phyloP scores from a whole-genome alignment of 2,888 invertebrate species.

The Lapara coniferarum region DNA sequence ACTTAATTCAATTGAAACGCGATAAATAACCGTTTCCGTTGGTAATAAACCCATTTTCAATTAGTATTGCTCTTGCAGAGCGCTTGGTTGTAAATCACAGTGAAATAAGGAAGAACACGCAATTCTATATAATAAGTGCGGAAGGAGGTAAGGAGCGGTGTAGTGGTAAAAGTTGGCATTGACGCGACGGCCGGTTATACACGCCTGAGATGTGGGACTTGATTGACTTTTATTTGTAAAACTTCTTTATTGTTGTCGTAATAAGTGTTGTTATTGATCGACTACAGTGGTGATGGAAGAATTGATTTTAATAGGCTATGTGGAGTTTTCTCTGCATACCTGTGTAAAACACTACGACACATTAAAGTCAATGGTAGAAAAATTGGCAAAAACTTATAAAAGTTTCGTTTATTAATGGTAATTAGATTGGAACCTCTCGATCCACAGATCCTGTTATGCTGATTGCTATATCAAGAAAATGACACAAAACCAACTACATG shows the following conservation, averaged over 20 bases:
- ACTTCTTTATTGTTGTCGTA: background rate
- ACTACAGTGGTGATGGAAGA: background rate
- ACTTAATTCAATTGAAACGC: background rate
- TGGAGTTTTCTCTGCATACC: no score
- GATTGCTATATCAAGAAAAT: no score
- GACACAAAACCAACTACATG: no score
- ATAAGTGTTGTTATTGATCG: background rate
- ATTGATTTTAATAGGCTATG: no score
- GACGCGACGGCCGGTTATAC: background rate
- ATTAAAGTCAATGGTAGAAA: no score
- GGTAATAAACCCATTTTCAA: constrained; percentile 2
- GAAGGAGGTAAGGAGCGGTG: constrained; percentile 26
- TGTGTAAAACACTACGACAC: no score
- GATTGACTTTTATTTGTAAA: background rate
- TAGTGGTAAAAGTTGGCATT: constrained; percentile 8
- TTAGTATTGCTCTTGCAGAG: background rate
- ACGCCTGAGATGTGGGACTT: background rate
- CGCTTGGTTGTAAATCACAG: constrained; percentile 23
- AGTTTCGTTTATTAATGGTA: no score
- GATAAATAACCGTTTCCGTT: background rate
- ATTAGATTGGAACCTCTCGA: no score
- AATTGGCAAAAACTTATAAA: no score
- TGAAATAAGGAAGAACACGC: constrained; percentile 39
- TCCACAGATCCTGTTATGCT: no score
- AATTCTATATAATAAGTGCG: constrained; percentile 37